A percentile compares a stretch with the other conserved stretches of the same genome.
phyloP scores from a whole-genome alignment of 2,888 invertebrate species.

The Drosophila fulvimacula region DNA sequence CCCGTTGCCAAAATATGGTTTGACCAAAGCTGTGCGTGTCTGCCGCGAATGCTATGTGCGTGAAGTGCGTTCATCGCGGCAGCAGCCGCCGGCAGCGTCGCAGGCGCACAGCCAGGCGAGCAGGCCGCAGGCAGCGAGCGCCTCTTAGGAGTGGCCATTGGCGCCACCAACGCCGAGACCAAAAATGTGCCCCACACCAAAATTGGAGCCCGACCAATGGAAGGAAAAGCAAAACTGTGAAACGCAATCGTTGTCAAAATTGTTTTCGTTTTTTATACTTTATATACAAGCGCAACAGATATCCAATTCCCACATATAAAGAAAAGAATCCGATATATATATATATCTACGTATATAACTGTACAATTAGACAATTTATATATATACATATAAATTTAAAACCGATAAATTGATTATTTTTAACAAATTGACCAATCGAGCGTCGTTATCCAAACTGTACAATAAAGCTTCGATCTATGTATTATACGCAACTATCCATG shows the following conservation, averaged over 20 bases:
- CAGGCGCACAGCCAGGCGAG: conserved; percentile 36
- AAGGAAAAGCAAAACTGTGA: conserved; percentile 77
- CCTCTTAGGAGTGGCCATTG: conserved; percentile 71
- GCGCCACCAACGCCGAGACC: conserved; percentile 47
- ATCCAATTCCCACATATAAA: conserved; percentile 35
- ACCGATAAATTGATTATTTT: conserved; percentile 34
- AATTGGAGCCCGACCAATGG: conserved; percentile 16
- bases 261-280: conserved; percentile 55
- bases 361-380: conserved; percentile 2
- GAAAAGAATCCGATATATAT: neutral
- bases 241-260: conserved; percentile 65
- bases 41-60: conserved; percentile 87
- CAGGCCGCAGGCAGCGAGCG: conserved; percentile 67
- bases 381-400: conserved; percentile 12
- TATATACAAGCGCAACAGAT: conserved; percentile 31
- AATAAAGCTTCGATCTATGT: conserved; percentile 58
- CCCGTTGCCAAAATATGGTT: conserved; percentile 96
- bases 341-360: conserved; percentile 12
- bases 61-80: conserved; percentile 61
- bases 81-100: neutral
- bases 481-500: conserved; percentile 37
- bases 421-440: conserved; percentile 61
- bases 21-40: conserved; percentile 96
- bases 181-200: conserved; percentile 21
- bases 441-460: conserved; percentile 62